These are phyloP conservation scores for Lanistes nyassanus DNA, from an alignment of 1,140 invertebrate genomes.

Conservation along the genomic window DNA sequence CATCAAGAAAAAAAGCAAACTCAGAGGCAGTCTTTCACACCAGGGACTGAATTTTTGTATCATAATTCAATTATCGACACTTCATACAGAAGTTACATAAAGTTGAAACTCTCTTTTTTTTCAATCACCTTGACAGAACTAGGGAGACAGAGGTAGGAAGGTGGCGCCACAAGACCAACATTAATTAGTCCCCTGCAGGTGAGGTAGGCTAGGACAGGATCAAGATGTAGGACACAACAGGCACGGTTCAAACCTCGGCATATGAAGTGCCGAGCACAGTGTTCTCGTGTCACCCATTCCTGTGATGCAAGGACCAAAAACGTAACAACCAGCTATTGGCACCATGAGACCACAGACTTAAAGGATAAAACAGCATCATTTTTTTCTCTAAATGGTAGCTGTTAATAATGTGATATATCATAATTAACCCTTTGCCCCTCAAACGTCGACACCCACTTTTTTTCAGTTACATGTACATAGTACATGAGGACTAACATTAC, in stretches of 20 bases:
- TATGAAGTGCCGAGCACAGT: conserved; percentile 60
- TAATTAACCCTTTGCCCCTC: neutral
- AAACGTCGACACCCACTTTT: no score
- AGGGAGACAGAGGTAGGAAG: conserved; percentile 35
- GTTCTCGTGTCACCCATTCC: conserved; percentile 67
- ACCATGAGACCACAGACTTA: no score
- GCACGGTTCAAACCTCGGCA: conserved; percentile 68
- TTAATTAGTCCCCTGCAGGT: conserved; percentile 67
- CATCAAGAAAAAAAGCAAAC: no score
- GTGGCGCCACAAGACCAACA: conserved; percentile 62
- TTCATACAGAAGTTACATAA: no score
- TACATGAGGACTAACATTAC: neutral
- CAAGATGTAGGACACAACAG: conserved; percentile 57
- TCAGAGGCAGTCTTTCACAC: no score
- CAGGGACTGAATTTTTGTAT: no score
- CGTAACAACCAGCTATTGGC: no score
- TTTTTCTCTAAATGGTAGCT: no score
- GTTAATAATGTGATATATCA: neutral
- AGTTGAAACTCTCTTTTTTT: neutral
- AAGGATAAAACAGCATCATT: no score
- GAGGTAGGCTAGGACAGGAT: conserved; percentile 63
- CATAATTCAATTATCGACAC: no score
- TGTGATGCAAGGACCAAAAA: conserved; percentile 35
- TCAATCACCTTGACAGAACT: conserved; percentile 11
- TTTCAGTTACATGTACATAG: neutral